These are phyloP conservation scores for Callimorpha dominula DNA, from an alignment of 2,888 invertebrate genomes.

Conservation along the genomic window DNA sequence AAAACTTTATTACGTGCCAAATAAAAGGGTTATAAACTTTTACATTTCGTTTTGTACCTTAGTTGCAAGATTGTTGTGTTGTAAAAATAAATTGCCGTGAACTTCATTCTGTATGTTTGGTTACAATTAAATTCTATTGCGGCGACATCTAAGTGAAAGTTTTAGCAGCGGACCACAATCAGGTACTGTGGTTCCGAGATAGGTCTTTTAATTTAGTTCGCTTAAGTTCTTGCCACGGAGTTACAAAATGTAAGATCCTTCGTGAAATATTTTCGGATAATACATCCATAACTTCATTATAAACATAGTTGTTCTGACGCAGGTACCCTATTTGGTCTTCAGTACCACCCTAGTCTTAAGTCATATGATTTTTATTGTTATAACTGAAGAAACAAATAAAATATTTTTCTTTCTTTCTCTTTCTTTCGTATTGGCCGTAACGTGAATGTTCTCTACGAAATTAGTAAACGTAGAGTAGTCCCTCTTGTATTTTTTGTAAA, in stretches of 20 bases:
- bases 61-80: slow-evolving; percentile 71
- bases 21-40: slow-evolving; percentile 83
- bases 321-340: no score
- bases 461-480: neutral
- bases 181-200: slow-evolving; percentile 8
- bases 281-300: no score
- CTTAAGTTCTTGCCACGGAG: neutral
- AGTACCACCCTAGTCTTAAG: no score
- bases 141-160: slow-evolving; percentile 12
- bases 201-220: neutral
- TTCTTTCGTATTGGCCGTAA: no score
- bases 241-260: neutral
- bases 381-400: no score
- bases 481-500: slow-evolving; percentile 27
- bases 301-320: no score
- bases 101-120: slow-evolving; percentile 35
- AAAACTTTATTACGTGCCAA: slow-evolving; percentile 85
- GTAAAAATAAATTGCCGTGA: slow-evolving; percentile 58
- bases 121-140: slow-evolving; percentile 42
- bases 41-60: slow-evolving; percentile 71
- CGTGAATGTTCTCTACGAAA: no score
- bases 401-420: no score
- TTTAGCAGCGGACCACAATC: neutral
- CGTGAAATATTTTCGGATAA: no score
- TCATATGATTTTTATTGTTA: no score